These are phyloP conservation scores for Pseudomyrmex gracilis DNA, from an alignment of 1,140 invertebrate species.

Conservation along the genomic window DNA sequence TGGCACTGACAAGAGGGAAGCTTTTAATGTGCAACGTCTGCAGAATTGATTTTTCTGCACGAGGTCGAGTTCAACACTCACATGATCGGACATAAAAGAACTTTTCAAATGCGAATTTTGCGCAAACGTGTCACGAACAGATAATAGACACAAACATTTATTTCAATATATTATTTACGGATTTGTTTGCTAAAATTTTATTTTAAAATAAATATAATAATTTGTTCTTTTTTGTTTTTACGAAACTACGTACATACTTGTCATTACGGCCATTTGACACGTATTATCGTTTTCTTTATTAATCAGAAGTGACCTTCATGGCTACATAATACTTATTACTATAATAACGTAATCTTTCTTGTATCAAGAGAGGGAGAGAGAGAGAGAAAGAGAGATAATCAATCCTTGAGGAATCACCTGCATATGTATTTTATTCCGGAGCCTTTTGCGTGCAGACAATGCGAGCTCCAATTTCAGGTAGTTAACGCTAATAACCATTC, in stretches of 20 bases:
- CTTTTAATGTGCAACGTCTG: slow-evolving; percentile 64
- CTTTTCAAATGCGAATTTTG: slow-evolving; percentile 61
- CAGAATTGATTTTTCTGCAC: slow-evolving; percentile 63
- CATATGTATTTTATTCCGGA: slow-evolving; percentile 50
- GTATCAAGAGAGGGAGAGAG: slow-evolving; percentile 3
- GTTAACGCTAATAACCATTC: slow-evolving; percentile 56
- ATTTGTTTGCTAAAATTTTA: too few relatives aligned
- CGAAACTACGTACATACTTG: neutral
- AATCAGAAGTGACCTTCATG: slow-evolving; percentile 6
- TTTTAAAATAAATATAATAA: too few relatives aligned
- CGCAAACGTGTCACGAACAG: too few relatives aligned
- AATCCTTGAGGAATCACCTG: slow-evolving; percentile 54
- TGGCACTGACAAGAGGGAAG: slow-evolving; percentile 44
- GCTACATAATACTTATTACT: slow-evolving; percentile 17
- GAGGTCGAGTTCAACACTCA: slow-evolving; percentile 64
- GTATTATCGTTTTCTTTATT: neutral
- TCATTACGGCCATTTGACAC: slow-evolving; percentile 24
- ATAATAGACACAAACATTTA: too few relatives aligned
- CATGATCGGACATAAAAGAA: slow-evolving; percentile 57
- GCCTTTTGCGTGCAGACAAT: slow-evolving; percentile 59
- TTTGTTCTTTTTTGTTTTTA: too few relatives aligned
- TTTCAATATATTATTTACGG: too few relatives aligned
- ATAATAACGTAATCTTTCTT: slow-evolving; percentile 39
- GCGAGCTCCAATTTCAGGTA: slow-evolving; percentile 65
- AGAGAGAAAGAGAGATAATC: slow-evolving; percentile 34